Evolutionary conservation across 30 jellyfish, hydroid and myxozoan genomes (phyloP), one percentile per base, ranked within the genome.

Genomic region (Nemopilema nomurai): DNA sequence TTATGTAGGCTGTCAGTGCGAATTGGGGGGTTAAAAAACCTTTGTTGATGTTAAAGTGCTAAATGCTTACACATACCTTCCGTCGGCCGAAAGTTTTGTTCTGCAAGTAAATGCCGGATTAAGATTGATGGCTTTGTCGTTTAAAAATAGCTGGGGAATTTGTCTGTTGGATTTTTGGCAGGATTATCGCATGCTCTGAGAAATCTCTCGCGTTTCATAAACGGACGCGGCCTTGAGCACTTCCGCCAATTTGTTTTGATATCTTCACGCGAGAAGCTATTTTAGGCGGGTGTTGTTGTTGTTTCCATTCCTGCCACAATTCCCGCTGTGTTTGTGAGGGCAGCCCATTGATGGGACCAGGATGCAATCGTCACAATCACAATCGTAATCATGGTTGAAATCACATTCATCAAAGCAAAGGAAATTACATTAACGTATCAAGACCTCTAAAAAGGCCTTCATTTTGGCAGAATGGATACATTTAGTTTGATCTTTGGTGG

Each of bases 221-320:
- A 13, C 57, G 9, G 13, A 41, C 57, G 57, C 57, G 57, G 9
- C 57, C 57, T 41, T 41, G 13, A 41, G 57, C 57, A 3, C 13
- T 41, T 41, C 57, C 57, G 57, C 57, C 57, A 41, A 25, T 1
- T 3, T 20, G 74, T 64, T 64, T 64, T 64, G 16, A 25, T 20
- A 20, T 20, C 31, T 8, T 64, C 74, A 64, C 74, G 28, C 74
- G 28, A 64, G 30, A 20, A 25, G 74, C 30, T 64, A 21, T 64
- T 21, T 21, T 21, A 25, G 9, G 21, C 4, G 18, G 50, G 18
- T 68, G 78, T 41, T 68, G 41, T 68, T 68, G 19, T 68, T 26
- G 78, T 41, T 41, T 64, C 18, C 74, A 3, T 64, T 64, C 57
- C 57, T 41, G 57, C n/a, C n/a, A n/a, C n/a, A n/a, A n/a, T n/a